Percentiles rank a stretch among this genome's conserved stretches.
Evolutionary conservation across 2,113 vertebrate species (phyloP).

Genomic region (Phrynosoma platyrhinos): DNA sequence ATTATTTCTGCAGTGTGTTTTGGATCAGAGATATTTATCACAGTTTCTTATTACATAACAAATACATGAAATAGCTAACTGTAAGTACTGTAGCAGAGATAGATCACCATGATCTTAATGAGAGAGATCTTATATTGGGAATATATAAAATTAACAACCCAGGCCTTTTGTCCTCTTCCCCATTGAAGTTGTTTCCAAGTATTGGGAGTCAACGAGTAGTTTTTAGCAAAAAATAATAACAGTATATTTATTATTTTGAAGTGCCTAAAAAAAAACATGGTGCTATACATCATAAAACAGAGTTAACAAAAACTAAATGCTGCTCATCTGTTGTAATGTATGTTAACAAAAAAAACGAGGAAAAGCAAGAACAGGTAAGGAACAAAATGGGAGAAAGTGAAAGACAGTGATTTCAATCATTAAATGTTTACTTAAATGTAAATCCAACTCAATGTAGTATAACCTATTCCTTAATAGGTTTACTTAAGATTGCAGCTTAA

Average conservation of each 20-base stretch:
- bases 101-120: neutral
- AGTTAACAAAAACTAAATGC: neutral
- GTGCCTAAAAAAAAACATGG: neutral
- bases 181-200: neutral
- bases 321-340: neutral
- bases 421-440: neutral
- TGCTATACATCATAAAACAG: neutral
- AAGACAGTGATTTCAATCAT: too few relatives aligned
- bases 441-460: neutral
- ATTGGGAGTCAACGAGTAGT: neutral
- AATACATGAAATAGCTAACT: conserved; percentile 33
- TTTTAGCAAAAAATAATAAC: neutral
- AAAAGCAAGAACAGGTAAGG: neutral
- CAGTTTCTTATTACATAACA: conserved; percentile 17
- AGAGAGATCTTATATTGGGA: neutral
- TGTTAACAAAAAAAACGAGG: neutral
- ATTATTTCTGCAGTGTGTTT: too few relatives aligned
- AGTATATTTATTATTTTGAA: neutral
- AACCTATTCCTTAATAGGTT: neutral
- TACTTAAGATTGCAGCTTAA: too few relatives aligned
- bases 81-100: neutral
- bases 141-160: neutral
- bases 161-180: neutral
- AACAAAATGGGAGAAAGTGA: neutral
- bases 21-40: neutral